Evolutionary conservation across 2,888 invertebrate genomes (phyloP), one percentile per base, ranked within the genome.

Genomic region (Acrobasis repandana): DNA sequence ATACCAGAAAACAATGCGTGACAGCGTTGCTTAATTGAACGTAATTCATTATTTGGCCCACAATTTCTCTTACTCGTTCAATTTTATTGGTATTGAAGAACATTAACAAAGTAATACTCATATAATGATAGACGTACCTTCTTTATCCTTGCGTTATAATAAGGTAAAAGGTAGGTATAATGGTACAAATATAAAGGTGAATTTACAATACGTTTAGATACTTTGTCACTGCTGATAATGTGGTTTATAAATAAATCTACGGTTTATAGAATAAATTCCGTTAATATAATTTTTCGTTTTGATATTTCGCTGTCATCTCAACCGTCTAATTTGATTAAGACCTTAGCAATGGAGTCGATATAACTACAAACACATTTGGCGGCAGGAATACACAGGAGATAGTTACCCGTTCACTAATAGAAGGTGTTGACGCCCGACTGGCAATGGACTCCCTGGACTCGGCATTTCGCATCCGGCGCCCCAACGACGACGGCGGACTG

Each of bases 351-450:
- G 36, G 9, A 4, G 1, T 10, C 1, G 9, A 36, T 14, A 11
- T 38, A 38, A 58, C 11, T 1, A 28, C 20, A 28, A 16, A 16
- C 9, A 48, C 11, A 15, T 2, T 16, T 15, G 9, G 47, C 28
- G 28, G 28, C 28, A 33, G 9, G 1, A 33, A n/a, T 34, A 52
- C 11, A 28, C 14, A 15, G n/a, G 28, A 18, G n/a, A 16, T 56
- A 78, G 80, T 76, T 67, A 93, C 93, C 78, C 92, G 82, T 77
- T 93, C 92, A 67, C 90, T 92, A 62, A 93, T 93, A 52, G 93
- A 93, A 3, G 92, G 93, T 38, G 93, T 92, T 43, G 93, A 93
- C 1, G 91, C 91, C 66, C 93, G 82, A 72, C 93, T 93, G 56
- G 85, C 82, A 62, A 93, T 89, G 28, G 92, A 92, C 72, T 93